phyloP scores from a whole-genome alignment of 2,888 invertebrate genomes.

The Thymelicus acteon region DNA sequence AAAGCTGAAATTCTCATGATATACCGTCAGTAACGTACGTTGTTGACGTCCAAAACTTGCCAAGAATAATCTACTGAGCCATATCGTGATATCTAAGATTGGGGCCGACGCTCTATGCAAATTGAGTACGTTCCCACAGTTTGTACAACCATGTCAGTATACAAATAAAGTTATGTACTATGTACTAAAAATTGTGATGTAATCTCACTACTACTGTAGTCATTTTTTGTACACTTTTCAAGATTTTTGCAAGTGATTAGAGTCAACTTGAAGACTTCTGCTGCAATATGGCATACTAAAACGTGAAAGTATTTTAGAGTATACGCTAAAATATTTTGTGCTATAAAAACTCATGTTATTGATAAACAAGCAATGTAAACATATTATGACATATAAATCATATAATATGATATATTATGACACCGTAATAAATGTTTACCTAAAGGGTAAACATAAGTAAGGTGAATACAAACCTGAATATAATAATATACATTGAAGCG shows the following conservation, averaged over 20 bases:
- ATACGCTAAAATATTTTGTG: too few relatives aligned
- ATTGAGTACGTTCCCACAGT: constrained; percentile 32
- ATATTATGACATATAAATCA: background rate
- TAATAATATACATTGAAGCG: background rate
- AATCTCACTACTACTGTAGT: constrained; percentile 13
- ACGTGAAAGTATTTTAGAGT: too few relatives aligned
- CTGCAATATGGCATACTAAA: background rate
- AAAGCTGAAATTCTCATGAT: too few relatives aligned
- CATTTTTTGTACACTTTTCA: constrained; percentile 9
- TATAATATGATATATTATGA: too few relatives aligned
- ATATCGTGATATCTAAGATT: constrained; percentile 30
- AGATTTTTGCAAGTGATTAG: constrained; percentile 31
- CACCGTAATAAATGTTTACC: too few relatives aligned
- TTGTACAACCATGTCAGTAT: background rate
- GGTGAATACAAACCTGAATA: background rate
- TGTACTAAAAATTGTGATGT: constrained; percentile 9
- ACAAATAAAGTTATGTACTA: constrained; percentile 17
- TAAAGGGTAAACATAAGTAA: too few relatives aligned
- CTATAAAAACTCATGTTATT: too few relatives aligned
- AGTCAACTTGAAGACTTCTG: constrained; percentile 1
- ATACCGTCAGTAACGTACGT: too few relatives aligned
- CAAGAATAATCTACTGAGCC: constrained; percentile 24
- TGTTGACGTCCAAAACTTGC: constrained; percentile 10
- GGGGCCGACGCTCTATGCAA: constrained; percentile 28
- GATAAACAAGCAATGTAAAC: background rate